Base-by-base conservation (phyloP, 2,888 invertebrate genomes). In the Polyploca ridens region DNA sequence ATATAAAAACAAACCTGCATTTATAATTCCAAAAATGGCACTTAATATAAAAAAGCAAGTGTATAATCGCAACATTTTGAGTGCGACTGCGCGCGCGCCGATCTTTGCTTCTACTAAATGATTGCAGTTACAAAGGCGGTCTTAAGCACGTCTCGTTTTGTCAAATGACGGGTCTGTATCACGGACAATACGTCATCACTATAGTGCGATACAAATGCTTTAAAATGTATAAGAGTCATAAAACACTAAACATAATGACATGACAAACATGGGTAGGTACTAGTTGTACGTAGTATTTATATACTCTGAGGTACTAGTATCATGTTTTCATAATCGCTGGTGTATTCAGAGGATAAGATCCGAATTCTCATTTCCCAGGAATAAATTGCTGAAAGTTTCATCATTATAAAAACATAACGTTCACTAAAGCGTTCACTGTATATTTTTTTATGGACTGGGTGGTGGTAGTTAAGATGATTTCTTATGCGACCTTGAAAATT, bases 31-130 rank as follows among this genome's bases (percentile, higher is more conserved):
- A 13, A 61, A 2, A 16, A 44, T n/a, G 38, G 41, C 61, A 61
- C 61, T 41, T 13, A 61, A 61, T 61, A 61, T 44, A 19, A 44
- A 61, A 41, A 27, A 19, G 41, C 27, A 61, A 19, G 41, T 41
- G 16, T 35, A 41, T n/a, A 14, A 6, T 19, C 61, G 61, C 41
- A 41, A 61, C 61, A 61, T 61, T 61, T 61, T 44, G 41, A 41
- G 41, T 19, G 61, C 61, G 61, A 35, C 41, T 41, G 61, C 61
- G 61, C 61, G 61, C 19, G 61, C 61, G 61, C 61, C 38, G 41
- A 19, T 41, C 16, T 3, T 27, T 44, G 61, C 27, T 10, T 41
- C 61, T 19, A 61, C 61, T 61, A 44, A 61, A 38, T 41, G 61
- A 3, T 13, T 0, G 33, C 44, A 44, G 27, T 13, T 16, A 44